phyloP scores from a whole-genome alignment of 53 echinoderm and acorn worm species.

The Arbacia lixula region DNA sequence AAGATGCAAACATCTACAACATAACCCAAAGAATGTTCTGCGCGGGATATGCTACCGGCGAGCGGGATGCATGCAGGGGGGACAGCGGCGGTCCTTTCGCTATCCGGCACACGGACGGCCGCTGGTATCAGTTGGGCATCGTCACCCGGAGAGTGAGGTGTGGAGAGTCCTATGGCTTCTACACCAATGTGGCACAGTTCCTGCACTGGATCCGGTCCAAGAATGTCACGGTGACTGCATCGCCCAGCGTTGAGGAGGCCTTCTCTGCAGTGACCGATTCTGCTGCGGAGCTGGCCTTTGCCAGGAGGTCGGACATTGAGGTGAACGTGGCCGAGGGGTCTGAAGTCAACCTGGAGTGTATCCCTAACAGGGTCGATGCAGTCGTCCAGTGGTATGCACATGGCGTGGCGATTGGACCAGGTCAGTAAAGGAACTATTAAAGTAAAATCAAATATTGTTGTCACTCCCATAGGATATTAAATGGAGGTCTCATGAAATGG shows the following conservation, averaged over 20 bases:
- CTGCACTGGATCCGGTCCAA: not conserved
- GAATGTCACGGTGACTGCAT: not conserved
- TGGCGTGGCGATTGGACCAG: no score
- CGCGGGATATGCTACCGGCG: not conserved
- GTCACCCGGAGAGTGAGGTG: not conserved
- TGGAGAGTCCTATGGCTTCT: not conserved
- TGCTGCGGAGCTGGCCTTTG: no score
- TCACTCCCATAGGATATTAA: no score
- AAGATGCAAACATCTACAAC: not conserved
- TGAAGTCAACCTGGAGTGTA: no score
- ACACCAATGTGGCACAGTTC: not conserved
- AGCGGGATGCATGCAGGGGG: not conserved
- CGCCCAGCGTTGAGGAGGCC: not conserved
- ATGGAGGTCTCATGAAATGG: no score
- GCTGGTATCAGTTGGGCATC: not conserved
- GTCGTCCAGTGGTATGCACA: no score
- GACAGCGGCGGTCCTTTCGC: not conserved
- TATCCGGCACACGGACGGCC: not conserved
- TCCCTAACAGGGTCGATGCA: no score
- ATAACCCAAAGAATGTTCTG: not conserved
- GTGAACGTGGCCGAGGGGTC: no score
- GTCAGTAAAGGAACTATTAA: no score
- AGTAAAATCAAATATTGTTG: no score
- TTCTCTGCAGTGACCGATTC: no score
- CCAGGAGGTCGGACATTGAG: no score